Percentiles rank a stretch among this genome's conserved stretches.
These are phyloP conservation scores for Asobara japonica DNA, from an alignment of 1,140 invertebrate species.

Conservation along the genomic window DNA sequence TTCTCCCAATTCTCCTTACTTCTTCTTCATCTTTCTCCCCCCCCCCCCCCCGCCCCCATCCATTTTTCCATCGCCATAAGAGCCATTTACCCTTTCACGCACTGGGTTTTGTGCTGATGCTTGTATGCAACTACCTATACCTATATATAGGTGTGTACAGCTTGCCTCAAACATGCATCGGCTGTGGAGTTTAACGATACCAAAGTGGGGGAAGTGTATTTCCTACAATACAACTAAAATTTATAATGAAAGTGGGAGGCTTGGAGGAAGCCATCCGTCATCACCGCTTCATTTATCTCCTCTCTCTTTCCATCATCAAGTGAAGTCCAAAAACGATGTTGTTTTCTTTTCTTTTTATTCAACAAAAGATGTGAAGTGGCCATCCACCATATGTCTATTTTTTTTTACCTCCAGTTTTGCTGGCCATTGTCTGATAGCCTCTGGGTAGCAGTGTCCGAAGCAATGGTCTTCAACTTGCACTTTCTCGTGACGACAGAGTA, in stretches of 20 bases:
- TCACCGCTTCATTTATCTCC: conserved; percentile 7
- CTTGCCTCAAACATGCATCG: background rate
- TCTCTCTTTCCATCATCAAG: background rate
- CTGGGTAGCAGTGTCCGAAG: no score
- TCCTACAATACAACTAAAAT: background rate
- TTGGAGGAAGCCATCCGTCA: background rate
- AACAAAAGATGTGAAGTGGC: conserved; percentile 11
- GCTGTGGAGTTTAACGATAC: background rate
- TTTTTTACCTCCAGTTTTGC: conserved; percentile 1
- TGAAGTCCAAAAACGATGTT: background rate
- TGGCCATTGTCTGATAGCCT: background rate
- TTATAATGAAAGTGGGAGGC: conserved; percentile 3
- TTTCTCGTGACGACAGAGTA: background rate
- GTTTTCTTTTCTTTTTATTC: background rate
- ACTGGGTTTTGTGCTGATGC: conserved; percentile 35
- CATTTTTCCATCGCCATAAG: background rate
- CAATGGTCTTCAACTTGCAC: no score
- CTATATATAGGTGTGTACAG: no score
- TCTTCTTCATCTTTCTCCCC: no score
- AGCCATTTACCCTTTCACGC: conserved; percentile 45
- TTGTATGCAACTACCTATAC: no score
- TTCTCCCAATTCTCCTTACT: background rate
- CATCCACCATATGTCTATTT: conserved; percentile 13
- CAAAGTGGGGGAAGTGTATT: background rate
- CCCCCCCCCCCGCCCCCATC: background rate